Evolutionary conservation across 2,888 invertebrate species (phyloP), one percentile per base, ranked within the genome.

Genomic region (Lamproptera curius): DNA sequence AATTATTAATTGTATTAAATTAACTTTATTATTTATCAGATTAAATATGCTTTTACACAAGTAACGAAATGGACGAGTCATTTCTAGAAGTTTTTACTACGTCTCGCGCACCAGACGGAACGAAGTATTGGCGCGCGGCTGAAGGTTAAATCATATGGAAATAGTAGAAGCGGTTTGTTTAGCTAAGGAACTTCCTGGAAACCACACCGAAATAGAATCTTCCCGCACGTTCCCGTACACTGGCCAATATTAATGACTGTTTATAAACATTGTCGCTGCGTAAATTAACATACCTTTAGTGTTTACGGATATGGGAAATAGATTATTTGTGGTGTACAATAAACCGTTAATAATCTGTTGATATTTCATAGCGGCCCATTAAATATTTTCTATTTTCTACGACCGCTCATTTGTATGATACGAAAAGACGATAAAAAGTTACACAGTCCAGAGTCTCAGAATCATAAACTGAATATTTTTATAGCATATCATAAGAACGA

Each of bases 101-200:
- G 70, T 73, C 71, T 76, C 69, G 64, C 57, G 51, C 58, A 58
- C 67, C 70, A 76, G 73, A 73, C 72, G 55, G 58, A 55, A 59
- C 62, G 58, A 54, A 67, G 56, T 63, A 63, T 73, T 76, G 65
- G 73, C 73, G 68, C 73, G 49, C 68, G 65, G 65, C 71, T 78
- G 77, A 83, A 84, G 84, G 83, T 85, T 81, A 82, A 73, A 74
- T 70, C 55, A 59, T 66, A 65, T 68, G 60, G 57, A 65, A 72
- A 67, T 69, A 60, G 58, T 56, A 60, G 66, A 65, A 63, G 57
- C 61, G 56, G 55, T 55, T 58, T 62, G 65, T 65, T 56, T 57
- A 59, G 56, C 65, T 64, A 63, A 47, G 56, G 61, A 58, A 63
- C 65, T 82, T 82, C 80, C 73, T 70, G 74, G 75, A 78, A 79